These are phyloP conservation scores for Stichodactyla mertensii DNA, from an alignment of 64 coral and sea anemone species.

Conservation along the genomic window DNA sequence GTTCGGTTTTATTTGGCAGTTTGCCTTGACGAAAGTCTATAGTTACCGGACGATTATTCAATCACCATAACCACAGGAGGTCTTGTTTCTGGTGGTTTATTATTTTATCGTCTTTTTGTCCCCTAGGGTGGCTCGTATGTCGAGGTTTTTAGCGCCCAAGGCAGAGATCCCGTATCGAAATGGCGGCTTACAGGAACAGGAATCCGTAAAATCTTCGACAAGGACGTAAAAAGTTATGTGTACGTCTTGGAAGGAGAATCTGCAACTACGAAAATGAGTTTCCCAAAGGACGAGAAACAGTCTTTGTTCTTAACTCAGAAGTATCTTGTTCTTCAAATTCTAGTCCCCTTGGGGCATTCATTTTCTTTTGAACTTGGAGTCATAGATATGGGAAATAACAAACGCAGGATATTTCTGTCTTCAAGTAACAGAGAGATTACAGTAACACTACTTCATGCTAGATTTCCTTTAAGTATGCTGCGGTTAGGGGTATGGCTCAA, in stretches of 20 bases:
- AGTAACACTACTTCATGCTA: constrained; percentile 84
- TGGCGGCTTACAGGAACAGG: constrained; percentile 72
- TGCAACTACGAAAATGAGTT: constrained; percentile 93
- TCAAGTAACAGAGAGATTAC: constrained; percentile 90
- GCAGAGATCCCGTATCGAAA: constrained; percentile 88
- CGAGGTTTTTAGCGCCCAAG: constrained; percentile 94
- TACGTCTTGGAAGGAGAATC: constrained; percentile 94
- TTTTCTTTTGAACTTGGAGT: constrained; percentile 92
- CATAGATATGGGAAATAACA: constrained; percentile 86
- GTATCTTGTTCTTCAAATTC: constrained; percentile 77
- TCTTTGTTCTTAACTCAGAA: constrained; percentile 79
- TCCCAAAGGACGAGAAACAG: constrained; percentile 96
- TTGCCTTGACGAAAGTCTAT: not conserved
- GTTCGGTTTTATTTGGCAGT: not conserved
- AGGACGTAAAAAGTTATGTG: constrained; percentile 96
- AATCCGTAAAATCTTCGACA: constrained; percentile 84
- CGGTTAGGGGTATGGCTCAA: constrained; percentile 90
- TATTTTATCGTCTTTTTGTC: not conserved
- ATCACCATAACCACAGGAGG: not conserved
- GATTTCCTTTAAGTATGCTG: constrained; percentile 85
- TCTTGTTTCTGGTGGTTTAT: not conserved
- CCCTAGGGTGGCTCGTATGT: constrained; percentile 85
- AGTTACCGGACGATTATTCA: constrained; percentile 5
- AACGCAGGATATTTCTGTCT: constrained; percentile 82
- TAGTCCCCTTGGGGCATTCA: constrained; percentile 78